Evolutionary conservation across 2,113 vertebrate genomes (phyloP).

Genomic region (Urocitellus parryii): DNA sequence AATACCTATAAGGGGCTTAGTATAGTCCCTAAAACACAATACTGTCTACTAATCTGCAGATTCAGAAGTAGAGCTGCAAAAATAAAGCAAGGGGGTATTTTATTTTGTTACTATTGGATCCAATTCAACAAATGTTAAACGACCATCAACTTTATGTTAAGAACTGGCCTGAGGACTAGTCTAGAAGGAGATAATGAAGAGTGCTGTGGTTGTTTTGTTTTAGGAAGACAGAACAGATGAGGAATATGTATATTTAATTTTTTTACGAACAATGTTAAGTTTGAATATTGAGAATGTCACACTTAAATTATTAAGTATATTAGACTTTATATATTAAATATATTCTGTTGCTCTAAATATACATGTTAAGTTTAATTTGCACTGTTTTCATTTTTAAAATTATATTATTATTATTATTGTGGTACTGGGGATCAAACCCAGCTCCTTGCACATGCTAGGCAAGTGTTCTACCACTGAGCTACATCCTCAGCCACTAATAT

Average conservation of each 20-base stretch:
- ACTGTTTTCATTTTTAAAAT: no score
- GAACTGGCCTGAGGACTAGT: background rate
- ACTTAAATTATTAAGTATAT: background rate
- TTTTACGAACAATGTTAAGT: background rate
- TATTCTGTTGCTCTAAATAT: background rate
- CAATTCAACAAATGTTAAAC: background rate
- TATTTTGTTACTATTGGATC: background rate
- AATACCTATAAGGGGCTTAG: background rate
- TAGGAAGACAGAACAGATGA: conserved; percentile 33
- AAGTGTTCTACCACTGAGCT: no score
- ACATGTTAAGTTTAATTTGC: background rate
- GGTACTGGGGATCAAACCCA: no score
- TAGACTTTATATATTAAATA: conserved; percentile 19
- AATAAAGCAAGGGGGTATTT: background rate
- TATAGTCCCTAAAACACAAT: background rate
- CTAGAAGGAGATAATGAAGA: background rate
- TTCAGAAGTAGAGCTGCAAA: background rate
- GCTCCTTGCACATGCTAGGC: no score
- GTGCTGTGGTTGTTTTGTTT: background rate
- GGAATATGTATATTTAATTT: conserved; percentile 36
- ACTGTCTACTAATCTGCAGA: background rate
- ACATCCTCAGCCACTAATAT: background rate
- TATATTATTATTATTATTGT: no score
- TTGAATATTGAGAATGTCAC: conserved; percentile 4
- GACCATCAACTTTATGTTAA: background rate